A percentile compares a stretch with the other conserved stretches of the same genome.
phyloP scores from a whole-genome alignment of 2,888 invertebrate species.

The Drosophila falleni region DNA sequence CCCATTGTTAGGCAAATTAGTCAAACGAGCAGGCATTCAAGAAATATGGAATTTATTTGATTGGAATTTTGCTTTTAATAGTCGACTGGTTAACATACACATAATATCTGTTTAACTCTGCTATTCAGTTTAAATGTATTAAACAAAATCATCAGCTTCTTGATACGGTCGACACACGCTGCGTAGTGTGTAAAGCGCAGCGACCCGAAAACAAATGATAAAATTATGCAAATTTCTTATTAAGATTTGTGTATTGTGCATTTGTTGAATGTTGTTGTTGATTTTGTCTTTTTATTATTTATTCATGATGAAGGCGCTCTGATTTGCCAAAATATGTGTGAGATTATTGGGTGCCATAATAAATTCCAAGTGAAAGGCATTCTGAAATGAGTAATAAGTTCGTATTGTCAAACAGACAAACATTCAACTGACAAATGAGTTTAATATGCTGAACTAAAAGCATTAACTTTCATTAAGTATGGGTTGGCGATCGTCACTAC shows the following conservation, averaged over 20 bases:
- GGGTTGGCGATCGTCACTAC: background rate
- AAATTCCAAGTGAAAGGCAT: slow-evolving; percentile 51
- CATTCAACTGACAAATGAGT: slow-evolving; percentile 36
- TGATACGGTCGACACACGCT: slow-evolving; percentile 39
- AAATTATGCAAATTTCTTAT: slow-evolving; percentile 71
- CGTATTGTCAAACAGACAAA: slow-evolving; percentile 33
- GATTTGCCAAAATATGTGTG: slow-evolving; percentile 28
- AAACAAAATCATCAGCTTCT: slow-evolving; percentile 46
- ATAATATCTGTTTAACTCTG: slow-evolving; percentile 21
- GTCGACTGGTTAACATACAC: slow-evolving; percentile 6
- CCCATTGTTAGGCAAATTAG: slow-evolving; percentile 73
- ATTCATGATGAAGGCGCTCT: slow-evolving; percentile 9
- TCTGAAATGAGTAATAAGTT: slow-evolving; percentile 42
- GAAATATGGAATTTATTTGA: slow-evolving; percentile 33
- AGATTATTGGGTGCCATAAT: slow-evolving; percentile 27
- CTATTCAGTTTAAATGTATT: slow-evolving; percentile 17
- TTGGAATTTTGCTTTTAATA: slow-evolving; percentile 14
- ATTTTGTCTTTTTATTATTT: slow-evolving; percentile 10
- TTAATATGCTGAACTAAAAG: slow-evolving; percentile 14
- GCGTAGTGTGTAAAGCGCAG: slow-evolving; percentile 34
- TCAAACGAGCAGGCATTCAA: slow-evolving; percentile 16
- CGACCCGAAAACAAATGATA: slow-evolving; percentile 66
- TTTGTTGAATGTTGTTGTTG: slow-evolving; percentile 41
- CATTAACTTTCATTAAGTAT: slow-evolving; percentile 12
- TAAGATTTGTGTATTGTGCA: slow-evolving; percentile 52